A percentile compares a stretch with the other conserved stretches of the same genome.
phyloP scores from a whole-genome alignment of 2,113 vertebrate species.

The Chaetorhynchus papuensis region DNA sequence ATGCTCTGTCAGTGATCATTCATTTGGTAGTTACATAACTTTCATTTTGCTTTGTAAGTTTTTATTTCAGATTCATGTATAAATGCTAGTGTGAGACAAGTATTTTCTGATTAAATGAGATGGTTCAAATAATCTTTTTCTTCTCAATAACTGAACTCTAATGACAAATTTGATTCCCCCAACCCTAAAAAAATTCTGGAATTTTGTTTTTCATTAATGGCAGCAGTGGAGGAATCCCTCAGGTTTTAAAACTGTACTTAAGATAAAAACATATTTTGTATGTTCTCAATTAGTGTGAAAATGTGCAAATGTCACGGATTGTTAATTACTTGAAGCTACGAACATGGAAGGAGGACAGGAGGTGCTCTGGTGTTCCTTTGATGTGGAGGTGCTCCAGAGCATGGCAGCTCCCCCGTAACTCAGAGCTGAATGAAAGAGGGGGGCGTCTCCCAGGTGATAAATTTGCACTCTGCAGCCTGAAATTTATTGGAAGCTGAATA shows the following conservation, averaged over 20 bases:
- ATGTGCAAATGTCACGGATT: not conserved
- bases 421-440: not conserved
- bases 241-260: not conserved
- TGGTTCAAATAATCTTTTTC: not conserved
- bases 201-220: not conserved
- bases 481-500: slow-evolving; percentile 2
- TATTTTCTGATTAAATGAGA: not conserved
- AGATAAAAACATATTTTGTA: not conserved
- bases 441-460: not conserved
- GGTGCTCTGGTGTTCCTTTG: not conserved
- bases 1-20: not conserved
- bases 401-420: not conserved
- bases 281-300: slow-evolving; percentile 16
- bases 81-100: not conserved
- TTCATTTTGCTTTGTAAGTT: not conserved
- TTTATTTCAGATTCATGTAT: not conserved
- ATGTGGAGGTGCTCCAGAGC: not conserved
- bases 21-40: not conserved
- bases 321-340: slow-evolving; percentile 2
- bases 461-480: not conserved
- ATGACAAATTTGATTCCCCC: not conserved
- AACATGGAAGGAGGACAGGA: not conserved
- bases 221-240: not conserved
- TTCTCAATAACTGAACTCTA: not conserved
- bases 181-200: not conserved